Base-by-base conservation (phyloP, 1,140 invertebrate species). In the Prorops nasuta region DNA sequence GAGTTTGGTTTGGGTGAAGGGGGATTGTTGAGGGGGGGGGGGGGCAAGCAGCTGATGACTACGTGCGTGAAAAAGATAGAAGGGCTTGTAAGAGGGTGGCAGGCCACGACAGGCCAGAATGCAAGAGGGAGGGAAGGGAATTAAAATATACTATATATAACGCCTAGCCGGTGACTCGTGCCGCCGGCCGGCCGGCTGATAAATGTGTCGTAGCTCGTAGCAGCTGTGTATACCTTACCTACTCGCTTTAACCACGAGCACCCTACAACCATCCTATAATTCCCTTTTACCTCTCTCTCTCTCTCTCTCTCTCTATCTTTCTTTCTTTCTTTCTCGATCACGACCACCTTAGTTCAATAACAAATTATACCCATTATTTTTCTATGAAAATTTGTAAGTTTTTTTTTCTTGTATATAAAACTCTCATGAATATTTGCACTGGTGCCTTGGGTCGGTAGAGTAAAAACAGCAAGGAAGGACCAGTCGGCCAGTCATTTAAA, bases 11-110 rank as follows among this genome's bases (percentile, higher is more conserved):
- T n/a, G n/a, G n/a, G n/a, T n/a, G n/a, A n/a, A n/a, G n/a, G n/a
- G n/a, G n/a, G n/a, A n/a, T n/a, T n/a, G n/a, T n/a, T n/a, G n/a
- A n/a, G n/a, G n/a, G n/a, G n/a, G n/a, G n/a, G n/a, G n/a, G n/a
- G n/a, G n/a, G n/a, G n/a, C n/a, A 17, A 31, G 71, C 71, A 74
- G 71, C 71, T 72, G 71, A 72, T 71, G 63, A 48, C 34, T 48
- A 55, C 51, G 53, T 54, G 55, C 53, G 48, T 58, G 15, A 18
- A 37, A 55, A 41, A 47, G 37, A 43, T n/a, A 15, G 15, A 40
- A 55, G 54, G 43, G 48, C 46, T 50, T 38, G 48, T 44, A 50
- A 50, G 32, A 43, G 32, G 28, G 34, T 16, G 21, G 24, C 16
- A 39, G 22, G 14, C 16, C 24, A 18, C 17, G 18, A 18, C 8